Evolutionary conservation across 2,797 vertebrate genomes (phyloP).

Genomic region (Saguinus oedipus): DNA sequence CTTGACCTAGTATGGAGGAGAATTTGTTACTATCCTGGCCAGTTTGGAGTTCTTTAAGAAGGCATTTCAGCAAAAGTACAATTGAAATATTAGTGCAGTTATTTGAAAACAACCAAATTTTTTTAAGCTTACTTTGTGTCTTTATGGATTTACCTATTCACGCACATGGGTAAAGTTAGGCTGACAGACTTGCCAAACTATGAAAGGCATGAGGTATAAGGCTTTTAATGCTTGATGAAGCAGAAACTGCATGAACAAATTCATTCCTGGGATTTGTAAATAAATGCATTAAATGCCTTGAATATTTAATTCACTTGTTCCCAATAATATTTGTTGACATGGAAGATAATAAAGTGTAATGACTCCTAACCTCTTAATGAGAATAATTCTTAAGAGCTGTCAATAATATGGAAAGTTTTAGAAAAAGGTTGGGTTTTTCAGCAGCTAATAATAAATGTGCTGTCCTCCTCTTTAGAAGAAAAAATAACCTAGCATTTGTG

Average conservation of each 20-base stretch:
- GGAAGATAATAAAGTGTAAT: constrained; percentile 75
- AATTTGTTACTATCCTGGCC: neutral
- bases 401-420: constrained; percentile 66
- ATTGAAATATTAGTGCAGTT: constrained; percentile 1
- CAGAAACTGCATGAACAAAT: constrained; percentile 37
- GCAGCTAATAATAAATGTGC: neutral
- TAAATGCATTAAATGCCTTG: constrained; percentile 52
- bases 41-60: constrained; percentile 18
- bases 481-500: neutral
- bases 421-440: neutral
- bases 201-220: constrained; percentile 45
- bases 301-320: constrained; percentile 58
- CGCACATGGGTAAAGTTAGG: constrained; percentile 2
- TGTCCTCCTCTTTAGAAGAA: neutral
- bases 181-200: constrained; percentile 67
- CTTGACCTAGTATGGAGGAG: neutral
- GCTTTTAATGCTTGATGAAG: constrained; percentile 65
- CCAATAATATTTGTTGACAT: constrained; percentile 75
- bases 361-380: constrained; percentile 62
- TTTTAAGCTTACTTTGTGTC: constrained; percentile 51
- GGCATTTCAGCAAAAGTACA: neutral
- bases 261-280: constrained; percentile 69
- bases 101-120: constrained; percentile 23
- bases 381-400: constrained; percentile 61
- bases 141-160: constrained; percentile 42